Evolutionary conservation across 2,113 vertebrate genomes (phyloP).

Genomic region (Orthochromis malagaraziensis): DNA sequence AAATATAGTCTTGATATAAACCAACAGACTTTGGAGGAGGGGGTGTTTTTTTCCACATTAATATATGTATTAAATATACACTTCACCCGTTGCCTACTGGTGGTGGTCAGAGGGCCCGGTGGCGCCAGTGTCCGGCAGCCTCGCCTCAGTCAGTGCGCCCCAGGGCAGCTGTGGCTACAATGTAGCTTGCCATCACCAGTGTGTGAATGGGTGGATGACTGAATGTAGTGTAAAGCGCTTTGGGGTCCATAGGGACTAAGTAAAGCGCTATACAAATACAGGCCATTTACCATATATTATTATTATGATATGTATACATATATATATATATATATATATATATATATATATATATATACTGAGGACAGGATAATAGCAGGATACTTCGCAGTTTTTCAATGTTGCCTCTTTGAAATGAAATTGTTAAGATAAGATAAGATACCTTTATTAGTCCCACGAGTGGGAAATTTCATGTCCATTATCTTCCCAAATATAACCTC

Average conservation of each 20-base stretch:
- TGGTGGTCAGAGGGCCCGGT: neutral
- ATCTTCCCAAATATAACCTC: conserved; percentile 16
- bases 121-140: neutral
- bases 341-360: too few species aligned
- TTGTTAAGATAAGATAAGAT: neutral
- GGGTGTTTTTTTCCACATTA: conserved; percentile 20
- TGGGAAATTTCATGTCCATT: neutral
- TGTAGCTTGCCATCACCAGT: neutral
- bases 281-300: neutral
- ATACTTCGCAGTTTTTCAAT: neutral
- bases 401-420: neutral
- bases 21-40: neutral
- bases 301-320: neutral
- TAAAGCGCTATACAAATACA: neutral
- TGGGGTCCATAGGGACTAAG: neutral
- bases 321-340: neutral
- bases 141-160: neutral
- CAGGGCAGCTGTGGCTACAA: neutral
- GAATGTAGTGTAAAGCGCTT: neutral
- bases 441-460: neutral
- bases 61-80: neutral
- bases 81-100: neutral
- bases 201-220: neutral
- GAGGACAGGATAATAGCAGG: neutral
- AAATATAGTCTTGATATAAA: conserved; percentile 42